A percentile compares a stretch with the other conserved stretches of the same genome.
phyloP scores from a whole-genome alignment of 1,140 invertebrate species.

The Euborellia annulipes region DNA sequence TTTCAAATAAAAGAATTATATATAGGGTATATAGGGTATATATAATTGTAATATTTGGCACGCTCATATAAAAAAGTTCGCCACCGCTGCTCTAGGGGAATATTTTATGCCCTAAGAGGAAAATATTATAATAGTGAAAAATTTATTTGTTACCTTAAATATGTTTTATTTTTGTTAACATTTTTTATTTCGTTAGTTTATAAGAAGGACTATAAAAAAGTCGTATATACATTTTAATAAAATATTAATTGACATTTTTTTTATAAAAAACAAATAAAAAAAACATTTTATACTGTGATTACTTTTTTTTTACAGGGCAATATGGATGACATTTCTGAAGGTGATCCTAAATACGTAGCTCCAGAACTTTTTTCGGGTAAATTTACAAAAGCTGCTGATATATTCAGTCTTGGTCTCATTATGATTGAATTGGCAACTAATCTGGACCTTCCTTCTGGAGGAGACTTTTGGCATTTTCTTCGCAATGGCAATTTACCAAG shows the following conservation, averaged over 20 bases:
- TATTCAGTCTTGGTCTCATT: constrained; percentile 54
- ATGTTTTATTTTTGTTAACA: no score
- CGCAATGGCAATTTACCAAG: constrained; percentile 31
- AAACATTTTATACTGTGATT: constrained; percentile 8
- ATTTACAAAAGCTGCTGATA: constrained; percentile 41
- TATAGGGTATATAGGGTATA: no score
- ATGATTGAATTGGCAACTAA: constrained; percentile 54
- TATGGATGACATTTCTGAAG: constrained; percentile 41
- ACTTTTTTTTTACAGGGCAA: constrained; percentile 25
- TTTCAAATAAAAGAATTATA: no score
- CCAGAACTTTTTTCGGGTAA: constrained; percentile 48
- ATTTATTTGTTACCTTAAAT: no score
- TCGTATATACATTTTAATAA: background rate
- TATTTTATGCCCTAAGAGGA: no score
- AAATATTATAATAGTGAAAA: no score
- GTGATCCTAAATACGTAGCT: constrained; percentile 60
- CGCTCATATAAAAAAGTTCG: no score
- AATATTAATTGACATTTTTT: background rate
- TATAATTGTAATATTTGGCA: no score
- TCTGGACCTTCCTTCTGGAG: constrained; percentile 49
- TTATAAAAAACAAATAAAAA: no score
- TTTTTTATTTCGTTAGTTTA: no score
- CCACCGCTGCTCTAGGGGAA: no score
- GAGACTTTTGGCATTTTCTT: constrained; percentile 49
- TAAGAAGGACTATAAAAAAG: no score